Base-by-base conservation (phyloP, 1,140 invertebrate genomes). In the Eumaeus atala region DNA sequence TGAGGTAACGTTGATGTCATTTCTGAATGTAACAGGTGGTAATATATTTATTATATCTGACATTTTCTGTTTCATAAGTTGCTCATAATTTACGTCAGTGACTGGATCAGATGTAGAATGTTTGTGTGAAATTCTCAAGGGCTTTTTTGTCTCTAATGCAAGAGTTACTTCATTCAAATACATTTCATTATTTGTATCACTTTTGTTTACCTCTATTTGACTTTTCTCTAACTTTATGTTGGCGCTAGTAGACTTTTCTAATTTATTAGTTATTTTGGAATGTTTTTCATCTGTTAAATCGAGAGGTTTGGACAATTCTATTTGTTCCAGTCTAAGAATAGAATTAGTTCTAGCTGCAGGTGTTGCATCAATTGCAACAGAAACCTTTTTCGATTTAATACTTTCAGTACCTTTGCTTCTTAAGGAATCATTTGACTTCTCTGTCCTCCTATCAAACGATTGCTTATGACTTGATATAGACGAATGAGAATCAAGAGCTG, bases 81-180 rank as follows among this genome's bases (percentile, higher is more conserved):
- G 77, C 62, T 79, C 79, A 65, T 88, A 89, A 54, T 88, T 83
- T 0, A 88, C 67, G 61, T 89, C 90, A 56, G 90, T 88, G 0
- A 92, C 90, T 0, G 91, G 91, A 82, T 95, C 93, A 33, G 93
- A 94, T 51, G 88, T 89, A n/a, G 93, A 93, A 87, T 94, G 92
- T 51, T 90, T 89, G 73, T 94, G 92, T 53, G 91, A 89, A 61
- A 91, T 90, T 72, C 87, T 86, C n/a, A 90, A 74, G 16, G 77
- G 74, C 44, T 60, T 74, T 52, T 76, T 68, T 62, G 77, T 63
- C 14, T 64, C 62, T 52, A 83, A 62, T 1, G 82, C 80, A 14
- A 90, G 65, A 51, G 86, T 89, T n/a, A 90, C 79, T 51, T 79
- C 76, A 62, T 89, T 90, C 61, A 84, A 88, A 49, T 80, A 87